Conservation (phyloP, 2,888 invertebrate species). For the Nemotelus nigrinus region DNA sequence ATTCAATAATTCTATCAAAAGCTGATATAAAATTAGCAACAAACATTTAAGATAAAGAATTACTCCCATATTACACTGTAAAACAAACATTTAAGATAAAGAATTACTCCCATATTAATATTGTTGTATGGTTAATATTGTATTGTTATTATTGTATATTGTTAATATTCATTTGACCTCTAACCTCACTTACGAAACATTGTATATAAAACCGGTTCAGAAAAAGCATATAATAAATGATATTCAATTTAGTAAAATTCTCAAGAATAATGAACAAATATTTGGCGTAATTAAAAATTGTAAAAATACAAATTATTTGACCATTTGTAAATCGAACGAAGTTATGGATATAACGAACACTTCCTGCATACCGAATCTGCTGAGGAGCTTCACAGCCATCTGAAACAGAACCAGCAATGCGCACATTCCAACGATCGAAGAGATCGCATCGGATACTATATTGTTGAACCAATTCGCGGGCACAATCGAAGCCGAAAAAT, state of each 20-base stretch:
- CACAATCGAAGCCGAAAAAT: conserved; percentile 30
- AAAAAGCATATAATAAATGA: background rate
- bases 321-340: conserved; percentile 1
- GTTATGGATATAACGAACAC: conserved; percentile 1
- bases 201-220: conserved; percentile 32
- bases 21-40: conserved; percentile 38
- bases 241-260: conserved; percentile 46
- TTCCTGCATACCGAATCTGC: conserved; percentile 45
- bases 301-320: conserved; percentile 35
- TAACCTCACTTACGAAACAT: conserved; percentile 39
- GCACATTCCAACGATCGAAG: background rate
- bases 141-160: conserved; percentile 37
- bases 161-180: conserved; percentile 38
- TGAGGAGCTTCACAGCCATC: conserved; percentile 45
- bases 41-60: conserved; percentile 15
- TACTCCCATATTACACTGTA: conserved; percentile 39
- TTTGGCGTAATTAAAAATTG: conserved; percentile 38
- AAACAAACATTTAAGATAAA: conserved; percentile 12
- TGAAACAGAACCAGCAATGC: background rate
- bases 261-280: conserved; percentile 42
- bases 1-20: conserved; percentile 43
- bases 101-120: conserved; percentile 42
- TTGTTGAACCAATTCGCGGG: conserved; percentile 33
- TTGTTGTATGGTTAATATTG: too few relatives aligned
- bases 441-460: background rate